phyloP scores from a whole-genome alignment of 2,797 vertebrate species.

The Ambastaia sidthimunki region DNA sequence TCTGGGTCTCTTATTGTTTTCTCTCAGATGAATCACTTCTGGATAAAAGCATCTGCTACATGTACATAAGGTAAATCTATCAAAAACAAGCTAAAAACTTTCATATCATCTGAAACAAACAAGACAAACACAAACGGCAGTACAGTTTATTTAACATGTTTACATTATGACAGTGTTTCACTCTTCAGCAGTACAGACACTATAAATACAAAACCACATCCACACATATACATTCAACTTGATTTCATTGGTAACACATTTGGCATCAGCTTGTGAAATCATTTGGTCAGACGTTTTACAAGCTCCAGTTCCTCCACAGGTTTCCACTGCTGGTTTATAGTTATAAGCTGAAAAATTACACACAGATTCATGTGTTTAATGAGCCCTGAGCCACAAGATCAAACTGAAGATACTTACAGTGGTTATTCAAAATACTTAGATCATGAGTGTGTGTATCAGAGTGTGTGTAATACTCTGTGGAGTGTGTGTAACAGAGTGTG shows the following conservation, averaged over 20 bases:
- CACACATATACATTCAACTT: conserved; percentile 3
- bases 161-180: not conserved
- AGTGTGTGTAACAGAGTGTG: too few species aligned
- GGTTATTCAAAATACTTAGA: too few species aligned
- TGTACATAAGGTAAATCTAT: not conserved
- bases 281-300: conserved; percentile 79
- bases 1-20: not conserved
- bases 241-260: not conserved
- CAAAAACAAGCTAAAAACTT: not conserved
- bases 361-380: conserved; percentile 1
- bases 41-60: not conserved
- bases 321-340: conserved; percentile 87
- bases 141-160: not conserved
- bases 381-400: not conserved
- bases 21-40: not conserved
- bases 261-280: conserved; percentile 47
- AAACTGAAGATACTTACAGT: too few species aligned
- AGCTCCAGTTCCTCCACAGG: conserved; percentile 85
- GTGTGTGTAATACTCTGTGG: too few species aligned
- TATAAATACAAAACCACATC: conserved; percentile 16
- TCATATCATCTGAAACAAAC: not conserved
- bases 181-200: not conserved
- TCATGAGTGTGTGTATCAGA: too few species aligned
- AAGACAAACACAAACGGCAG: not conserved
- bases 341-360: conserved; percentile 78